Conservation (phyloP, 2,797 vertebrate species). For the Threskiornis aethiopicus region DNA sequence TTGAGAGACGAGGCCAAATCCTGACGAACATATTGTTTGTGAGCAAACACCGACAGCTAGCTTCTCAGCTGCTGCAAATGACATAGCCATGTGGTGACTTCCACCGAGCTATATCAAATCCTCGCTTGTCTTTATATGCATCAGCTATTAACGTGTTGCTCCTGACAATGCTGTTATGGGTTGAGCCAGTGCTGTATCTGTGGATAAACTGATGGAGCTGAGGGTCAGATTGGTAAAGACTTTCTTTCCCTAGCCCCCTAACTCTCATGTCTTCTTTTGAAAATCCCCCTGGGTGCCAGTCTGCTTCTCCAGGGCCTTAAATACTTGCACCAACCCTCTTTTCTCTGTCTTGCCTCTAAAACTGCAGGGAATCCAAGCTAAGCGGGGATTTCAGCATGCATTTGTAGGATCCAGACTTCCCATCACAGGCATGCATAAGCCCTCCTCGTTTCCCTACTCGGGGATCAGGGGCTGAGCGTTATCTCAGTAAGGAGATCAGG, state of each 20-base stretch:
- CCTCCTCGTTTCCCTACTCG: not conserved
- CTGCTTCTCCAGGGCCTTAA: not conserved
- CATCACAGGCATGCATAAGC: not conserved
- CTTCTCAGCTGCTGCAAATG: conserved; percentile 38
- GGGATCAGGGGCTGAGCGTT: not conserved
- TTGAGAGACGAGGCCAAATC: conserved; percentile 54
- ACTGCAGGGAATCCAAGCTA: fast-evolving
- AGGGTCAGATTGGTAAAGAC: not conserved
- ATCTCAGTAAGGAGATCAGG: not conserved
- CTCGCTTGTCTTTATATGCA: not conserved
- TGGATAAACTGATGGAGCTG: not conserved
- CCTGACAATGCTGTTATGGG: fast-evolving
- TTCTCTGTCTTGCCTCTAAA: not conserved
- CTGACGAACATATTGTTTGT: conserved; percentile 57
- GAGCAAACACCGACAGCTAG: conserved; percentile 49
- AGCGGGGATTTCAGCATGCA: fast-evolving
- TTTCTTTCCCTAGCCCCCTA: not conserved
- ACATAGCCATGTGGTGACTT: conserved; percentile 17
- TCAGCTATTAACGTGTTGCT: not conserved
- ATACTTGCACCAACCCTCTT: not conserved
- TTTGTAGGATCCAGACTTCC: not conserved
- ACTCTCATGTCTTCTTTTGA: not conserved
- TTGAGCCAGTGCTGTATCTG: not conserved
- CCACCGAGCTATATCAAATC: not conserved
- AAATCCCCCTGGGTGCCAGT: not conserved